Base-by-base conservation (phyloP, 1,140 invertebrate species). In the Eciton burchellii region DNA sequence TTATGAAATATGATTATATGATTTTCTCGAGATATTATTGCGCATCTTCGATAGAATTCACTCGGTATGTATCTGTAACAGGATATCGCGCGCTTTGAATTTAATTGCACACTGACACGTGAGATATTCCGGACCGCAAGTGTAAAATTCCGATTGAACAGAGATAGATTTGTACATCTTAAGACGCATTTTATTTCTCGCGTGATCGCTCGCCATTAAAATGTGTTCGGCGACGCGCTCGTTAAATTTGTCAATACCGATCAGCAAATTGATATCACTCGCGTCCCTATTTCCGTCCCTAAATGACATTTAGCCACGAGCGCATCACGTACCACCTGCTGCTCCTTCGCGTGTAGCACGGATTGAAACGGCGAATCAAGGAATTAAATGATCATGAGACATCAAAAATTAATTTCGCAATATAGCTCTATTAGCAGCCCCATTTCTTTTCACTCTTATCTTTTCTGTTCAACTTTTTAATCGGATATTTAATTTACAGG, bases 281-380 rank as follows among this genome's bases (percentile, higher is more conserved):
- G 72, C 29, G 81, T n/a, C n/a, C 29, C 65, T 76, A 84, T 76
- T 84, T 83, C 83, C 62, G 81, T 66, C 71, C n/a, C 41, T 83
- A 82, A 84, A 62, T 66, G 71, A 26, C 60, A 52, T 54, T 66
- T 43, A 66, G 63, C 49, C 54, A 60, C 54, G 83, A 56, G 62
- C 26, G 29, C 59, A 49, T 56, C 57, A 82, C 68, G 45, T 83
- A 62, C 41, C 11, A 77, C 73, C 62, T 54, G 60, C 54, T 8
- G 70, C 11, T 47, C 47, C 65, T n/a, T 12, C 35, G 24, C 21
- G 19, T 19, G 12, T 0, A 24, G 0, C 11, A 26, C 1, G 2
- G 1, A 54, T 26, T 21, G 14, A 66, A 12, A 3, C 26, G 14
- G 6, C 47, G 35, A 3, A 76, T 16, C 12, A 26, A 77, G 16